Evolutionary conservation across 2,888 invertebrate genomes (phyloP).

Genomic region (Cheilosia vulpina): DNA sequence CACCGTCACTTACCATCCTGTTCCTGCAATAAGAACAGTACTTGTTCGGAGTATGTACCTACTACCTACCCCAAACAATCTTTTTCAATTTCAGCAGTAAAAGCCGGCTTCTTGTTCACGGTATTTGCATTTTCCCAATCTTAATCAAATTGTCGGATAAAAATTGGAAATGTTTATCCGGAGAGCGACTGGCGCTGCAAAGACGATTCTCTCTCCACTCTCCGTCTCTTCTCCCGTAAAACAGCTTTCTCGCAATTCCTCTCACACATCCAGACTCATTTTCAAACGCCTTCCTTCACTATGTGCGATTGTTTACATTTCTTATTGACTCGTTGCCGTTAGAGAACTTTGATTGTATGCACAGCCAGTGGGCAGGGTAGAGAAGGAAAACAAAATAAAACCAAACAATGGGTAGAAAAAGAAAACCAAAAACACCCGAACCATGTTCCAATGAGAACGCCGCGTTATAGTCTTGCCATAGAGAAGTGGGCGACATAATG

Average conservation of each 20-base stretch:
- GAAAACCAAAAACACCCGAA: conserved; percentile 44
- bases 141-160: conserved; percentile 4
- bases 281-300: neutral
- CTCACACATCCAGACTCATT: conserved; percentile 4
- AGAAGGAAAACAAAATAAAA: conserved; percentile 52
- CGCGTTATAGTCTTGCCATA: conserved; percentile 40
- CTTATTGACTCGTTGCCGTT: conserved; percentile 43
- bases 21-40: too few species aligned
- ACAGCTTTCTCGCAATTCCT: conserved; percentile 5
- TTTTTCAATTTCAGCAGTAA: too few species aligned
- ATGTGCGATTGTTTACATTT: conserved; percentile 65
- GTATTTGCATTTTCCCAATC: too few species aligned
- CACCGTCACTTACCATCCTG: too few species aligned
- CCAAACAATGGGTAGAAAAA: conserved; percentile 30
- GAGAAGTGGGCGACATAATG: conserved; percentile 64
- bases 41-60: too few species aligned
- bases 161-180: conserved; percentile 30
- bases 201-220: conserved; percentile 10
- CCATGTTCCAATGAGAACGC: conserved; percentile 72
- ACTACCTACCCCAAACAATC: too few species aligned
- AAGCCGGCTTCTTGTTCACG: too few species aligned
- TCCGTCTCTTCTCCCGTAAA: neutral
- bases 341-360: conserved; percentile 15
- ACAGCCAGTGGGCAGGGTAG: conserved; percentile 67
- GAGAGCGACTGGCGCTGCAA: conserved; percentile 38